Percentiles rank a stretch among this genome's conserved stretches.
These are phyloP conservation scores for Aspidoscelis tigris DNA, from an alignment of 2,113 vertebrate genomes.

Conservation along the genomic window DNA sequence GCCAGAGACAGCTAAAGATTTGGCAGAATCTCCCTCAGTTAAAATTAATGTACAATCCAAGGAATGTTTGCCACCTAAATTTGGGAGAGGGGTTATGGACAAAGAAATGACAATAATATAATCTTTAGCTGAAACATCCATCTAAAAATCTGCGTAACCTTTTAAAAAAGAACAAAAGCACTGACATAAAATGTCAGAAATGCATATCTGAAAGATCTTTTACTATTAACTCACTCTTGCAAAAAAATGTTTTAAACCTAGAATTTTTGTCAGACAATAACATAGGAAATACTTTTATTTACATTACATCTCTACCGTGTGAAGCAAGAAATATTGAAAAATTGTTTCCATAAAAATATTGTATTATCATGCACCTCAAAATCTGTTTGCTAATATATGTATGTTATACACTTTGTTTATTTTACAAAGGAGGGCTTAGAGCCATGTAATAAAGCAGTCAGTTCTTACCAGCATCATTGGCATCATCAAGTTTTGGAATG, in stretches of 20 bases:
- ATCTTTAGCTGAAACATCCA: background rate
- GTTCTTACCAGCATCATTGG: conserved; percentile 94
- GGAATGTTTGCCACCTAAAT: conserved; percentile 94
- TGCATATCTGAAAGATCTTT: background rate
- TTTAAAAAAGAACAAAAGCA: background rate
- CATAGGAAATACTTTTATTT: background rate
- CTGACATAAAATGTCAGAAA: background rate
- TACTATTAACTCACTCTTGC: background rate
- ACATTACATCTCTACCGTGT: background rate
- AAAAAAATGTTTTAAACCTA: background rate
- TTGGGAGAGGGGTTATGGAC: conserved; percentile 20
- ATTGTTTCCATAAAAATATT: background rate
- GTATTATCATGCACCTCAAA: background rate
- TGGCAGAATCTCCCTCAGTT: conserved; percentile 97
- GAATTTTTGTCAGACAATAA: background rate
- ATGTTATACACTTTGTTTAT: background rate
- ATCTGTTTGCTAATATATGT: background rate
- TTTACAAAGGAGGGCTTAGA: background rate
- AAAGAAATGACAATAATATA: rapidly evolving
- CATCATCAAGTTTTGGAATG: conserved; percentile 97
- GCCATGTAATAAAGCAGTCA: conserved; percentile 26
- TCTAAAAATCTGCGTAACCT: background rate
- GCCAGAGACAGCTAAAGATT: conserved; percentile 96
- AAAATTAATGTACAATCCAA: conserved; percentile 96
- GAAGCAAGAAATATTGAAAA: background rate